Conservation (phyloP, 2,797 vertebrate genomes). For the Ctenosaura bakeri region DNA sequence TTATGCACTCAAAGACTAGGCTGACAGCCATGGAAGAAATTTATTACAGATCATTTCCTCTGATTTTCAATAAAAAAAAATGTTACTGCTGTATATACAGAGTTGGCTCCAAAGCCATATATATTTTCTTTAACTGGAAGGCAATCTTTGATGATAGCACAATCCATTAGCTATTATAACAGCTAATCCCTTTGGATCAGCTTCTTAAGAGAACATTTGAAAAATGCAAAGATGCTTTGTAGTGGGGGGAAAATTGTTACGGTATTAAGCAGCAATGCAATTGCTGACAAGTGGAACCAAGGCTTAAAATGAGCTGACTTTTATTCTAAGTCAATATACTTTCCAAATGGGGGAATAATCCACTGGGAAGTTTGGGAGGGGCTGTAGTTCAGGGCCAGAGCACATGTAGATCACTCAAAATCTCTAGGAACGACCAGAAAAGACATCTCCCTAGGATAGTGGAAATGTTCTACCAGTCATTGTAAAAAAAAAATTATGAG, state of each 20-base stretch:
- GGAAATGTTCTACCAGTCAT: neutral
- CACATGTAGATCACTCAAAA: neutral
- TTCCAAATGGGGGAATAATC: neutral
- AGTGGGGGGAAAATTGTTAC: slow-evolving; percentile 43
- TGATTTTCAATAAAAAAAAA: slow-evolving; percentile 55
- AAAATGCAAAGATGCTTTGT: slow-evolving; percentile 64
- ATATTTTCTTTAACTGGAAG: slow-evolving; percentile 70
- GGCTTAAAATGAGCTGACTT: slow-evolving; percentile 20
- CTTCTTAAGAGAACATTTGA: slow-evolving; percentile 44
- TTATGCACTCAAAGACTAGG: slow-evolving; percentile 57
- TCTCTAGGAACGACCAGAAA: neutral
- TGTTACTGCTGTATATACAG: slow-evolving; percentile 64
- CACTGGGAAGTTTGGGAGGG: neutral
- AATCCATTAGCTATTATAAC: slow-evolving; percentile 59
- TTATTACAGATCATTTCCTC: slow-evolving; percentile 70
- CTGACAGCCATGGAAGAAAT: slow-evolving; percentile 62
- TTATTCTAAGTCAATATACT: slow-evolving; percentile 46
- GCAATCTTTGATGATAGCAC: slow-evolving; percentile 54
- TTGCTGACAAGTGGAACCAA: slow-evolving; percentile 50
- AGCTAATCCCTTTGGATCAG: slow-evolving; percentile 65
- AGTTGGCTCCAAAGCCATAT: slow-evolving; percentile 52
- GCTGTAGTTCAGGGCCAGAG: neutral
- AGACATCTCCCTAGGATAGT: neutral
- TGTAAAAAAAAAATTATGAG: neutral
- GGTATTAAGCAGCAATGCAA: slow-evolving; percentile 52